These are phyloP conservation scores for Lophius americanus DNA, from an alignment of 2,797 vertebrate species.

Conservation along the genomic window DNA sequence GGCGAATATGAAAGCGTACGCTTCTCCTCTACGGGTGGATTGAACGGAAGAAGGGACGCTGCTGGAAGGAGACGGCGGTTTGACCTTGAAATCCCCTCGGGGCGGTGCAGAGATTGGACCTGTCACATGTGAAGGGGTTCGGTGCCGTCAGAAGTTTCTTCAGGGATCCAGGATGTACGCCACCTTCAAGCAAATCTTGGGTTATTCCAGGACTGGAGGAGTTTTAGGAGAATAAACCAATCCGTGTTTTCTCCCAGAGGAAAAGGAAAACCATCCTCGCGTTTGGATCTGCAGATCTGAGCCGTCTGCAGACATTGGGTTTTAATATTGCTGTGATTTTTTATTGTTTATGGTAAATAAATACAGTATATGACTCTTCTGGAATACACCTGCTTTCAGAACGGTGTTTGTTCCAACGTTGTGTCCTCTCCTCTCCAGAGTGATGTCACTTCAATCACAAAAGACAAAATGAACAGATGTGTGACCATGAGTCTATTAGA, in stretches of 20 bases:
- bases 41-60: constrained; percentile 12
- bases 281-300: background rate
- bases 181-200: constrained; percentile 9
- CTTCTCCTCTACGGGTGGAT: constrained; percentile 20
- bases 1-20: constrained; percentile 14
- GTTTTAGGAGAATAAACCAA: background rate
- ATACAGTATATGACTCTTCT: too few species aligned
- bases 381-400: too few species aligned
- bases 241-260: background rate
- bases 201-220: background rate
- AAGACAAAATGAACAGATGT: too few species aligned
- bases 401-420: too few species aligned
- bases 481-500: too few species aligned
- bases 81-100: constrained; percentile 36
- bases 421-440: too few species aligned
- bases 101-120: constrained; percentile 1
- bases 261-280: too few species aligned
- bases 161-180: constrained; percentile 10
- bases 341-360: too few species aligned
- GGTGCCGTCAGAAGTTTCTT: constrained; percentile 21
- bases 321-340: too few species aligned
- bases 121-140: constrained; percentile 25
- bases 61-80: constrained; percentile 16
- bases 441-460: too few species aligned
- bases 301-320: too few species aligned